Evolutionary conservation across 2,113 vertebrate genomes (phyloP).

Genomic region (Prinia subflava): DNA sequence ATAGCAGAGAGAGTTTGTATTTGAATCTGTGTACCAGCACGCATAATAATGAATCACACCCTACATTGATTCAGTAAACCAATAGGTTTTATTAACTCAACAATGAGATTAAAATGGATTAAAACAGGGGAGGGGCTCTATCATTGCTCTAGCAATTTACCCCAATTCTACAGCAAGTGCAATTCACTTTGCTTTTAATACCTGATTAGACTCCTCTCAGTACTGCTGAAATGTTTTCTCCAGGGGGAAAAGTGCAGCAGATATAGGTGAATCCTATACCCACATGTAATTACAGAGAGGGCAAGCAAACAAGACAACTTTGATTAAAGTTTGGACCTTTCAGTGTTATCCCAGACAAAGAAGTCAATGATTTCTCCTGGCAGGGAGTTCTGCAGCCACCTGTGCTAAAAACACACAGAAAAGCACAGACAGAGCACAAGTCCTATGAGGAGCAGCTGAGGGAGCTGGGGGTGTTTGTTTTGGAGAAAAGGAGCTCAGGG

Average conservation of each 20-base stretch:
- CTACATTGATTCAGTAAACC: constrained; percentile 56
- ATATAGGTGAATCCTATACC: neutral
- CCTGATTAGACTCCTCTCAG: neutral
- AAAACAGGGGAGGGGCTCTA: constrained; percentile 22
- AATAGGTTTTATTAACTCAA: constrained; percentile 59
- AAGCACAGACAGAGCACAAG: neutral
- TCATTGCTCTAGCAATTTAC: constrained; percentile 33
- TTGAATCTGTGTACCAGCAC: neutral
- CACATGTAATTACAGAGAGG: neutral
- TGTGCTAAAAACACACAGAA: neutral
- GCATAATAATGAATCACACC: constrained; percentile 42
- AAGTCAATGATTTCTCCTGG: neutral
- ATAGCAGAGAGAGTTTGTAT: neutral
- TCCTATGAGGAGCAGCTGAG: neutral
- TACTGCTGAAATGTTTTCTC: neutral
- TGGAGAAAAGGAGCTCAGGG: neutral
- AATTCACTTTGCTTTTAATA: constrained; percentile 26
- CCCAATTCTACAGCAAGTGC: neutral
- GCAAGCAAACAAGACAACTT: neutral
- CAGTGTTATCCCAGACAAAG: neutral
- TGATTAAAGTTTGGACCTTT: neutral
- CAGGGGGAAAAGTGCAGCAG: neutral
- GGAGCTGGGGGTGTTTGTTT: neutral
- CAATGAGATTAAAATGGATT: constrained; percentile 64
- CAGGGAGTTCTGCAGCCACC: neutral